Evolutionary conservation across 1,140 invertebrate species (phyloP).

Genomic region (Dreissena rostriformis): DNA sequence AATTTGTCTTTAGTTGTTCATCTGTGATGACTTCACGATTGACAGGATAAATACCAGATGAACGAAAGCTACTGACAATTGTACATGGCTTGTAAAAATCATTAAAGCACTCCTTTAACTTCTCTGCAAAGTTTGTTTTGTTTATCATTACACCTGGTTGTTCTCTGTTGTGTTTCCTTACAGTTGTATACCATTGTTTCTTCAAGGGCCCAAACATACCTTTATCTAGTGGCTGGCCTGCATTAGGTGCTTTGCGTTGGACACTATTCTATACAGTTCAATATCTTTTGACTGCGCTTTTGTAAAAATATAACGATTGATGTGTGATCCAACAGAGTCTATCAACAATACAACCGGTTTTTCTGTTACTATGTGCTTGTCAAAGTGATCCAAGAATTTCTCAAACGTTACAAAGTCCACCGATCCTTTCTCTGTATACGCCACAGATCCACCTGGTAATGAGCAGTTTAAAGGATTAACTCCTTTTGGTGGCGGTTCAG

Average conservation of each 20-base stretch:
- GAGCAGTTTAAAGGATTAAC: constrained; percentile 29
- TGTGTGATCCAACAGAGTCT: constrained; percentile 20
- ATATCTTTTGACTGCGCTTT: constrained; percentile 23
- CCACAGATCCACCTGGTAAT: constrained; percentile 10
- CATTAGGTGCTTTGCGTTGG: constrained; percentile 50
- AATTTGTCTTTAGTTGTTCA: constrained; percentile 14
- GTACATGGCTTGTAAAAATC: constrained; percentile 48
- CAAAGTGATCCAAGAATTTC: constrained; percentile 45
- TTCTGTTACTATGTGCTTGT: constrained; percentile 17
- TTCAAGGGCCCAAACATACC: constrained; percentile 48
- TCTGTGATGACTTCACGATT: constrained; percentile 6
- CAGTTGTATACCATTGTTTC: constrained; percentile 27
- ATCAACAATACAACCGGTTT: constrained; percentile 44
- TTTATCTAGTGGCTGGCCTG: constrained; percentile 50
- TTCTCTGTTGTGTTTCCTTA: constrained; percentile 27
- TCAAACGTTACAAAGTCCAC: constrained; percentile 29
- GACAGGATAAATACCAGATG: constrained; percentile 41
- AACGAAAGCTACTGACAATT: constrained; percentile 35
- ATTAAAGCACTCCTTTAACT: constrained; percentile 22
- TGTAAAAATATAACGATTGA: constrained; percentile 4
- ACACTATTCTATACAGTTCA: constrained; percentile 49
- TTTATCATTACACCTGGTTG: constrained; percentile 19
- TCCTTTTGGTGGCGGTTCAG: neutral
- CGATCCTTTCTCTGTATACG: constrained; percentile 44
- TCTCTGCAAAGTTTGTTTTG: constrained; percentile 49